A percentile compares a stretch with the other conserved stretches of the same genome.
These are phyloP conservation scores for Drosophila antonietae DNA, from an alignment of 2,888 invertebrate species.

Conservation along the genomic window DNA sequence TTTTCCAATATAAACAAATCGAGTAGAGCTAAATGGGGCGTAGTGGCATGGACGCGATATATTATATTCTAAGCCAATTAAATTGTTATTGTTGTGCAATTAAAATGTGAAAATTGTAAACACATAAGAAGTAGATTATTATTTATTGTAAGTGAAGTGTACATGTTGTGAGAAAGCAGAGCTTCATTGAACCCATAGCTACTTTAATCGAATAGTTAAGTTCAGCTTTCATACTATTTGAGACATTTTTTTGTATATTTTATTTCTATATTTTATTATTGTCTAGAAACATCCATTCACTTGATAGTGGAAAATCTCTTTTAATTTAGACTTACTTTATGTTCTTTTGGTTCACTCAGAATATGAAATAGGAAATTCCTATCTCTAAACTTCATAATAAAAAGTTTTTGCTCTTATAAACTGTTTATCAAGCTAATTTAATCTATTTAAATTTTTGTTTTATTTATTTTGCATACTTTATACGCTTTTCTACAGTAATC, in stretches of 20 bases:
- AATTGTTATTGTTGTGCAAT: neutral
- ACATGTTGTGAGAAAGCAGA: neutral
- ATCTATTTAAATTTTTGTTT: neutral
- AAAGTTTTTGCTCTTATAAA: neutral
- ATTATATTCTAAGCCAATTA: neutral
- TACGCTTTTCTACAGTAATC: neutral
- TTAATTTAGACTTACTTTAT: no score
- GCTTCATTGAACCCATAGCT: neutral
- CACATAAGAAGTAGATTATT: neutral
- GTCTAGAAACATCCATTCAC: neutral
- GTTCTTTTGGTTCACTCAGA: neutral
- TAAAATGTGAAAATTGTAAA: neutral
- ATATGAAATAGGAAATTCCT: no score
- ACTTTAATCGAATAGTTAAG: no score
- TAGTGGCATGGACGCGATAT: neutral
- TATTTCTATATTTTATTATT: neutral
- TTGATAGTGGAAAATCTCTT: neutral
- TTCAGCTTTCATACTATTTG: no score
- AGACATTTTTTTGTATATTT: no score
- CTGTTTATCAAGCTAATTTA: neutral
- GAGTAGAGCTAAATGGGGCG: neutral
- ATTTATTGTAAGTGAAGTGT: constrained; percentile 1
- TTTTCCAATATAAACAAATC: constrained; percentile 10
- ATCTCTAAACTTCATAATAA: neutral
- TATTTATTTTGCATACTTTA: neutral